These are phyloP conservation scores for Scolopax rusticola DNA, from an alignment of 2,797 vertebrate genomes.

Conservation along the genomic window DNA sequence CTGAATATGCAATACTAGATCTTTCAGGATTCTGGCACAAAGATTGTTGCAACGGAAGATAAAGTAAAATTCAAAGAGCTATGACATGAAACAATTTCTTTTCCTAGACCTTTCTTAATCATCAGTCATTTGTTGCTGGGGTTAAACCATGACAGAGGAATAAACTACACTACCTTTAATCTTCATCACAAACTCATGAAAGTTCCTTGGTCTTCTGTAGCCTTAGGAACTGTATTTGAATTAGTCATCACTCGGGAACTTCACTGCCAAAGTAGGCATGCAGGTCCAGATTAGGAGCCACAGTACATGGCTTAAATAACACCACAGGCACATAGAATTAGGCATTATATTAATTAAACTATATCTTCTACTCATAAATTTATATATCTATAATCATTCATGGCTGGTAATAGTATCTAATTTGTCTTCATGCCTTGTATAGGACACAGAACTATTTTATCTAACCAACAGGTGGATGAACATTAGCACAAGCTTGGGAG, in stretches of 20 bases:
- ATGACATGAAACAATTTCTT: neutral
- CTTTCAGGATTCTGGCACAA: neutral
- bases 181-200: neutral
- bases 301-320: neutral
- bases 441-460: neutral
- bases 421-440: neutral
- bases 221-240: neutral
- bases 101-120: neutral
- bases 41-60: neutral
- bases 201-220: neutral
- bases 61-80: neutral
- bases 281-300: neutral
- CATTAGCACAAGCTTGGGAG: accelerated
- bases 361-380: neutral
- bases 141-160: neutral
- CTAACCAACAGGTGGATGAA: neutral
- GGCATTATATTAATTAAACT: neutral
- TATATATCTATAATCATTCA: neutral
- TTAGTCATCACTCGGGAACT: neutral
- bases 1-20: neutral
- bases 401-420: neutral
- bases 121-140: neutral
- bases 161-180: neutral
- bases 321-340: neutral
- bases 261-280: neutral